Conservation (phyloP, 2,797 vertebrate species). For the Chromis chromis region DNA sequence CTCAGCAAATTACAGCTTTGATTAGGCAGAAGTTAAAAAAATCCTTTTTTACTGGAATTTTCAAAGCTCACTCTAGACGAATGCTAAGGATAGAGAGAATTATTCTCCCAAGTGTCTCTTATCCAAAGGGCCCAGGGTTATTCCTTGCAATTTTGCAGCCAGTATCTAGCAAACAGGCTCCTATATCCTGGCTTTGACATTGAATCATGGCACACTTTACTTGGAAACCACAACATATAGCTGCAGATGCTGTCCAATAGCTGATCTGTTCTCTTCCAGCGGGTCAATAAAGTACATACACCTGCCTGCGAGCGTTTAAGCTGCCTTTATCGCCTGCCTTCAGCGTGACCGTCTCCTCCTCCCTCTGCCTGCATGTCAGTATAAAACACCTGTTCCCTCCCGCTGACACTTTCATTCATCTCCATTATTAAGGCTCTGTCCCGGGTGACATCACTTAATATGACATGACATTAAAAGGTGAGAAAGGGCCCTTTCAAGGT, state of each 20-base stretch:
- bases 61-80: too few relatives aligned
- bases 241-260: neutral
- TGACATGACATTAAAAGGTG: slow-evolving; percentile 57
- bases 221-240: neutral
- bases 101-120: too few relatives aligned
- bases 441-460: slow-evolving; percentile 44
- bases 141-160: too few relatives aligned
- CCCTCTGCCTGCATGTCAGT: slow-evolving; percentile 21
- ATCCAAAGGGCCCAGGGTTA: too few relatives aligned
- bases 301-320: slow-evolving; percentile 3
- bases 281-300: neutral
- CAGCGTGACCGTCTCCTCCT: slow-evolving; percentile 10
- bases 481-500: slow-evolving; percentile 49
- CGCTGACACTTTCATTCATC: slow-evolving; percentile 60
- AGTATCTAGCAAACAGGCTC: too few relatives aligned
- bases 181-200: too few relatives aligned
- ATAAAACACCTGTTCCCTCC: slow-evolving; percentile 36
- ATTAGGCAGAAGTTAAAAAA: too few relatives aligned
- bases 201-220: neutral
- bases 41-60: too few relatives aligned
- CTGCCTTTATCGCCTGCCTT: slow-evolving; percentile 19
- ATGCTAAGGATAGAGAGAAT: too few relatives aligned
- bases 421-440: slow-evolving; percentile 54
- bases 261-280: neutral
- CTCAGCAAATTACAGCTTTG: too few relatives aligned